These are phyloP conservation scores for Galeruca laticollis DNA, from an alignment of 2,888 invertebrate species.

Conservation along the genomic window DNA sequence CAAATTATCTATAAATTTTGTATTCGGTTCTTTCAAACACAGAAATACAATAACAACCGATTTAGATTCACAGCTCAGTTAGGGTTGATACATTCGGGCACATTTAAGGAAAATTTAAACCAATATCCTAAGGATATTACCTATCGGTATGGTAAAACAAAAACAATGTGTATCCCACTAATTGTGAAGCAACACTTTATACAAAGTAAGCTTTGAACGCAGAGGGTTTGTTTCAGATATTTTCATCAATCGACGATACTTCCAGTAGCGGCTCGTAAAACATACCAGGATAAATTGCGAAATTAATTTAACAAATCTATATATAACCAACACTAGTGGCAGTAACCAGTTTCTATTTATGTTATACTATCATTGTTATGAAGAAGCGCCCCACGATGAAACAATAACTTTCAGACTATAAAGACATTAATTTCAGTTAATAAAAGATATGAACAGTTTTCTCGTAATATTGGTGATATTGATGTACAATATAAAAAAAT, in stretches of 20 bases:
- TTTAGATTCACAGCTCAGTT: constrained; percentile 1
- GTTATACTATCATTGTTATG: no score
- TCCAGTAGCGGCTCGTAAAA: constrained; percentile 12
- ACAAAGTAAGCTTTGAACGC: constrained; percentile 48
- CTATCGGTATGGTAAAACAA: constrained; percentile 48
- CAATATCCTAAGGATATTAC: constrained; percentile 47
- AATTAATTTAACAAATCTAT: no score
- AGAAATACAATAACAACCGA: background rate
- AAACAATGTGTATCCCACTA: constrained; percentile 50
- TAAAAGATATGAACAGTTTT: no score
- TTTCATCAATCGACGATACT: constrained; percentile 50
- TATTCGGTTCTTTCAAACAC: no score
- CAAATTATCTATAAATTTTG: background rate
- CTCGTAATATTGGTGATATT: no score
- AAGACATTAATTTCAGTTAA: no score
- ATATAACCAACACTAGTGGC: no score
- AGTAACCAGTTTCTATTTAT: no score
- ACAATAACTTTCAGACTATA: no score
- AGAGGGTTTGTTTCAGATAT: constrained; percentile 48
- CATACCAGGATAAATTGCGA: no score
- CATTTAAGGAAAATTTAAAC: constrained; percentile 50
- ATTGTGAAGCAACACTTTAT: constrained; percentile 51
- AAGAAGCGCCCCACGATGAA: no score
- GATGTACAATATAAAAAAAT: no score
- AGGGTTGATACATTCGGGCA: constrained; percentile 13